Conservation (phyloP, 30 jellyfish, hydroid and myxozoan genomes). For the Aurelia coerulea region DNA sequence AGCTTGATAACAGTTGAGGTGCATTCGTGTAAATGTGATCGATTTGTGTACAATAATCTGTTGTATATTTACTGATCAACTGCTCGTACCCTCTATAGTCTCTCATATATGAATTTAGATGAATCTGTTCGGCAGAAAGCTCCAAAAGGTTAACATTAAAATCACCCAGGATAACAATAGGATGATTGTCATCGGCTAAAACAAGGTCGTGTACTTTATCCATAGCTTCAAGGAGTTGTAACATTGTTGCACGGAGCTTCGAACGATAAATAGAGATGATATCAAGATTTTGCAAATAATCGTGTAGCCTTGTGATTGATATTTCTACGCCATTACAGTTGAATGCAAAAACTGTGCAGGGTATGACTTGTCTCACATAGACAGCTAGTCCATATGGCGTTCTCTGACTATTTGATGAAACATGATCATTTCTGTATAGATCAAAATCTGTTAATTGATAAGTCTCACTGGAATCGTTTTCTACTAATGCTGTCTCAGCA, state of each 20-base stretch:
- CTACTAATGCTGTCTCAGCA: constrained; percentile 17
- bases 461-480: neutral
- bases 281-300: too few species aligned
- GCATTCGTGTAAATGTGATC: too few species aligned
- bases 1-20: too few species aligned
- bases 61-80: constrained; percentile 1
- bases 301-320: too few species aligned
- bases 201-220: too few species aligned
- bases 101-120: neutral
- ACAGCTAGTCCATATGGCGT: constrained; percentile 10
- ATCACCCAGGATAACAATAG: constrained; percentile 21
- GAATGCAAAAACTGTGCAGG: too few species aligned
- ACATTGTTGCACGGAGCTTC: too few species aligned
- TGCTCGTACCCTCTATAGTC: neutral
- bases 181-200: neutral
- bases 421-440: constrained; percentile 24
- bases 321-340: too few species aligned
- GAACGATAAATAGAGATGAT: too few species aligned
- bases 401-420: neutral
- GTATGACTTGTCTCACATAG: too few species aligned
- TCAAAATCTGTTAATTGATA: neutral
- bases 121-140: neutral
- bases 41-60: too few species aligned
- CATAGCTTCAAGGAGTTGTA: too few species aligned
- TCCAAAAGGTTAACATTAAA: constrained; percentile 17